Conservation (phyloP, 2,113 vertebrate species). For the Cercocebus atys region DNA sequence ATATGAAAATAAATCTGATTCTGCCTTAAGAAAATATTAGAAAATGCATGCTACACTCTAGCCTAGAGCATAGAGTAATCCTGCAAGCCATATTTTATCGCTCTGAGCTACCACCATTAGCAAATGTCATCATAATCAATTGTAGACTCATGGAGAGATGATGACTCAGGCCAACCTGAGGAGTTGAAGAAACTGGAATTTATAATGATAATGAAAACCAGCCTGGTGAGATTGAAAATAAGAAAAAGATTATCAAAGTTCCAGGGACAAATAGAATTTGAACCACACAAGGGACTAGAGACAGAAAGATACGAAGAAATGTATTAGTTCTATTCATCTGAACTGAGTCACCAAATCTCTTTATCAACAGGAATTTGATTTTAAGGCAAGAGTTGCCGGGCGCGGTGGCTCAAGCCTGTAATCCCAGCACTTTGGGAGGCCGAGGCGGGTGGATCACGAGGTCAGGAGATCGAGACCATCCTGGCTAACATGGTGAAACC, state of each 20-base stretch:
- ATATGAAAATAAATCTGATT: slow-evolving; percentile 8
- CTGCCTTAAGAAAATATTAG: background rate
- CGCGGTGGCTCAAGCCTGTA: too few species aligned
- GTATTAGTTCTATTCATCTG: background rate
- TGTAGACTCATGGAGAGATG: background rate
- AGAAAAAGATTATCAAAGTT: slow-evolving; percentile 62
- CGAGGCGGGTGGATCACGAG: too few species aligned
- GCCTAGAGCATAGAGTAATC: background rate
- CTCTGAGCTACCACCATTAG: background rate
- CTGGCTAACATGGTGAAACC: too few species aligned
- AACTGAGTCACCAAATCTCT: background rate
- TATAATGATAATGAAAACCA: slow-evolving; percentile 24
- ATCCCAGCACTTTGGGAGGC: too few species aligned
- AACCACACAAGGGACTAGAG: background rate
- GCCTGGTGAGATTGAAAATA: slow-evolving; percentile 36
- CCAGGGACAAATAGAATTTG: background rate
- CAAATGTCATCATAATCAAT: background rate
- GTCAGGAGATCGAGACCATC: too few species aligned
- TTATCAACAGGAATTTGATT: background rate
- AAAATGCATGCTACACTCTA: background rate
- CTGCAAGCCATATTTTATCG: background rate
- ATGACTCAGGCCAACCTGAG: background rate
- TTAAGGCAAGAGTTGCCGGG: background rate
- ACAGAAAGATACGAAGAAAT: background rate
- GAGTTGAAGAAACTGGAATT: background rate